Evolutionary conservation across 2,888 invertebrate species (phyloP).

Genomic region (Glaucopsyche alexis): DNA sequence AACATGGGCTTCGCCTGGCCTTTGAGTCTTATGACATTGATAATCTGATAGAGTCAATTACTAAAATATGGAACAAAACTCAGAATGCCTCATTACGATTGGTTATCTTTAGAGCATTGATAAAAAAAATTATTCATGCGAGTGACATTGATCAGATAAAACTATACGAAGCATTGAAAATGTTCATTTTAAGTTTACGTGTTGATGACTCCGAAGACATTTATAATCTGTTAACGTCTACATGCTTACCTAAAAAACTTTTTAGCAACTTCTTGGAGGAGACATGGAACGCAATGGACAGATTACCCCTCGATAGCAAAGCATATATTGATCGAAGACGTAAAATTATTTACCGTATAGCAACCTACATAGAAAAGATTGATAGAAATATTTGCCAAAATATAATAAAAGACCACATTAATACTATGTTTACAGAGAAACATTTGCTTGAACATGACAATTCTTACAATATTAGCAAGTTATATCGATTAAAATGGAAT

Average conservation of each 20-base stretch:
- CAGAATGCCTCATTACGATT: conserved; percentile 53
- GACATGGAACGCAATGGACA: conserved; percentile 49
- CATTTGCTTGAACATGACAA: conserved; percentile 33
- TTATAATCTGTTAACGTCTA: conserved; percentile 43
- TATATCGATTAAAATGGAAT: conserved; percentile 19
- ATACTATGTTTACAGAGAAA: conserved; percentile 41
- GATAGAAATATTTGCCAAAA: conserved; percentile 43
- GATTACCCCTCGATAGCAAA: conserved; percentile 44
- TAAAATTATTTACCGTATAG: conserved; percentile 44
- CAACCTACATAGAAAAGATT: conserved; percentile 41
- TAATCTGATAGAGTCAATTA: conserved; percentile 46
- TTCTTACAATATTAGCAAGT: neutral
- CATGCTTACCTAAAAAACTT: conserved; percentile 43
- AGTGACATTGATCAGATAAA: conserved; percentile 39
- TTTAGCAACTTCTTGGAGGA: conserved; percentile 44
- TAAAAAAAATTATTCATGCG: conserved; percentile 43
- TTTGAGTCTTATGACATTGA: conserved; percentile 50
- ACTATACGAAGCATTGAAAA: conserved; percentile 49
- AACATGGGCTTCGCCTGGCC: conserved; percentile 56
- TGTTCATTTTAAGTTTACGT: conserved; percentile 47
- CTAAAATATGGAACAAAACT: conserved; percentile 49
- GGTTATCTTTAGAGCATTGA: conserved; percentile 49
- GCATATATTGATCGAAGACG: conserved; percentile 43
- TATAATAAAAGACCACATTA: conserved; percentile 48
- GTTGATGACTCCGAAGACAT: conserved; percentile 53